Conservation (phyloP, 2,113 vertebrate genomes). For the Ceyx margarethae region DNA sequence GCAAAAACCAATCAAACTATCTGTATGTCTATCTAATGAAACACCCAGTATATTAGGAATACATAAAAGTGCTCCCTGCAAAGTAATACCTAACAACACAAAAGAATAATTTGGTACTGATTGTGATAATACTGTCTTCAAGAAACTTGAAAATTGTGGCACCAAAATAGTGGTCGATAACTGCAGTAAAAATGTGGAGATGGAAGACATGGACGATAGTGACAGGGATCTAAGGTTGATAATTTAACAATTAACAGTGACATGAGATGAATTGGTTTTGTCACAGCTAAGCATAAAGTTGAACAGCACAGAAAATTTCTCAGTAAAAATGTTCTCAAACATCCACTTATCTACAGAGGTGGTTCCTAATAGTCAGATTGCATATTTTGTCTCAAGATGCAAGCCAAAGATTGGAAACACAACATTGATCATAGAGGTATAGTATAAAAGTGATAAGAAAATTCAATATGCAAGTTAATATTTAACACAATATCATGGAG, state of each 20-base stretch:
- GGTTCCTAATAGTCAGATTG: not conserved
- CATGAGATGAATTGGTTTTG: not conserved
- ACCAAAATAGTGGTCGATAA: not conserved
- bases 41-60: not conserved
- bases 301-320: not conserved
- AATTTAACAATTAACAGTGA: not conserved
- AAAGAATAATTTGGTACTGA: not conserved
- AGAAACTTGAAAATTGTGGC: not conserved
- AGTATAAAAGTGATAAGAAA: not conserved
- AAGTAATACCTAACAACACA: not conserved
- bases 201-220: not conserved
- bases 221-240: not conserved
- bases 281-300: not conserved
- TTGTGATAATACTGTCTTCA: not conserved
- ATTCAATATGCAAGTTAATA: not conserved
- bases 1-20: not conserved
- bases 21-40: not conserved
- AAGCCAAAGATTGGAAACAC: not conserved
- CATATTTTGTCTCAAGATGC: not conserved
- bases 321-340: not conserved
- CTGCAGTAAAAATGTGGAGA: not conserved
- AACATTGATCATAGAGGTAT: not conserved
- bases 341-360: not conserved
- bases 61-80: not conserved
- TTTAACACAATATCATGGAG: not conserved